Conservation (phyloP, 2,888 invertebrate species). For the Gasteruption jaculator region DNA sequence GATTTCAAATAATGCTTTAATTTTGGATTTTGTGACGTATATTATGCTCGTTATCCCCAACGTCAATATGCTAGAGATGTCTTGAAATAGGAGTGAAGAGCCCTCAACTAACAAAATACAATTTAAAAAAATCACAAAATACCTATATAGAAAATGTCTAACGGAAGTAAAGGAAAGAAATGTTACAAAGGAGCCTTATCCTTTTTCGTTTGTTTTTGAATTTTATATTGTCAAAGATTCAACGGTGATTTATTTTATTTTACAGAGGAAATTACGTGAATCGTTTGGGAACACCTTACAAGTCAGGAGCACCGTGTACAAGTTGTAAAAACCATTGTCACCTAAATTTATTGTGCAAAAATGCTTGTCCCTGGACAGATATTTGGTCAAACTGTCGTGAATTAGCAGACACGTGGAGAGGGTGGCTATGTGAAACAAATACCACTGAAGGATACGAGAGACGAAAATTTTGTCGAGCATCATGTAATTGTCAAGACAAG, state of each 20-base stretch:
- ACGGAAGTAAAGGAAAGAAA: no score
- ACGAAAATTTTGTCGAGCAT: slow-evolving; percentile 64
- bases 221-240: no score
- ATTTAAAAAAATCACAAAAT: no score
- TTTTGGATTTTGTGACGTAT: no score
- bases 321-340: slow-evolving; percentile 64
- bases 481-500: slow-evolving; percentile 65
- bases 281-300: slow-evolving; percentile 58
- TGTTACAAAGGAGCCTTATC: background rate
- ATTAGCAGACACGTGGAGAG: slow-evolving; percentile 57
- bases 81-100: no score
- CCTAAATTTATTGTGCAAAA: slow-evolving; percentile 66
- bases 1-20: no score
- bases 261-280: slow-evolving; percentile 32
- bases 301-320: slow-evolving; percentile 61
- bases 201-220: slow-evolving; percentile 2
- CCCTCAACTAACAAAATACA: no score
- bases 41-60: no score
- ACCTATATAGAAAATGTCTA: no score
- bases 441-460: slow-evolving; percentile 57
- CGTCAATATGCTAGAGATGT: no score
- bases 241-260: slow-evolving; percentile 13
- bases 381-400: slow-evolving; percentile 70
- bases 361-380: slow-evolving; percentile 66
- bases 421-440: slow-evolving; percentile 60